Evolutionary conservation across 2,888 invertebrate genomes (phyloP), one percentile per base, ranked within the genome.

Genomic region (Hypomecis atomaria): DNA sequence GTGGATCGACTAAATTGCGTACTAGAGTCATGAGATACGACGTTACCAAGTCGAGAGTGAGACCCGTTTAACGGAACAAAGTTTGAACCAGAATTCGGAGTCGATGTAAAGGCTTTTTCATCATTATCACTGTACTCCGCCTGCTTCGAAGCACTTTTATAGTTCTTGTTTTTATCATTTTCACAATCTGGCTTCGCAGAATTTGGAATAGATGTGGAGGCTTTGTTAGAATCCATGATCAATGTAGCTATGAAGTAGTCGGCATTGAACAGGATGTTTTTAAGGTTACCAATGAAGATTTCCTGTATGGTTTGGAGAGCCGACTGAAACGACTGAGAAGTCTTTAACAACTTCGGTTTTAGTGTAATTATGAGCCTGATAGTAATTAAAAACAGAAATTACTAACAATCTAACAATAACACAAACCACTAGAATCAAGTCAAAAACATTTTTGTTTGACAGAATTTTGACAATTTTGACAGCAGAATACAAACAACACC

Each of bases 211-310:
- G 85, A 78, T 65, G 79, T 64, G 66, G 82, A 79, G 74, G 86
- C 85, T 76, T 87, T 83, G 62, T 77, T 74, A 71, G 87, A 81
- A 85, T 92, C 92, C 92, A 92, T 92, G 78, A 77, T 83, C 76
- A 83, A 75, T 76, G 76, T 77, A 79, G 75, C 73, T 78, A 77
- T 76, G 78, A 81, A 76, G 73, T 75, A 76, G 82, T 88, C 88
- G 89, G 89, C 91, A 88, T 90, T 88, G 85, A 87, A 84, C 78
- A 78, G 76, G 77, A 74, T 74, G 63, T 75, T 78, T 87, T 86
- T 86, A 84, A 89, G 89, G 89, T 74, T 73, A 75, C 67, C 71
- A 71, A 68, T 42, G 13, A 59, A 62, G 57, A 52, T 62, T 52
- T 45, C 48, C 43, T 49, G 38, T 13, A 50, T 9, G 47, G 48